phyloP scores from a whole-genome alignment of 2,113 vertebrate genomes.

The Carassius auratus region DNA sequence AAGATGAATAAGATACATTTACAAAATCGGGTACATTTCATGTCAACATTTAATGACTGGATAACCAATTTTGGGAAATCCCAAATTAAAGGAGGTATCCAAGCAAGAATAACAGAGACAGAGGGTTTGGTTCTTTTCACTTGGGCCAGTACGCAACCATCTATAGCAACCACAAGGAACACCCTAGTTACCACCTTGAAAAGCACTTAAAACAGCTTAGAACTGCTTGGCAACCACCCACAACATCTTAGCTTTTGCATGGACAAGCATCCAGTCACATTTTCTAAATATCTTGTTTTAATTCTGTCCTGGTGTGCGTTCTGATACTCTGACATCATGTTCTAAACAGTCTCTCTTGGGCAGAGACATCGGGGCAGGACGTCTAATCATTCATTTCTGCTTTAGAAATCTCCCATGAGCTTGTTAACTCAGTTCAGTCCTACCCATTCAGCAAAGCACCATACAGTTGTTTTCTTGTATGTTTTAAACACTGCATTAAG shows the following conservation, averaged over 20 bases:
- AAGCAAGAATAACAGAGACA: neutral
- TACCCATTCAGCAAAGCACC: neutral
- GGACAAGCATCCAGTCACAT: neutral
- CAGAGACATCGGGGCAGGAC: neutral
- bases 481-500: neutral
- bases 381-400: neutral
- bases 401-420: constrained; percentile 22
- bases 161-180: constrained; percentile 16
- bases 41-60: neutral
- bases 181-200: neutral
- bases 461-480: neutral
- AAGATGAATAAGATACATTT: neutral
- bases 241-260: neutral
- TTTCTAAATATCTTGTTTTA: neutral
- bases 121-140: neutral
- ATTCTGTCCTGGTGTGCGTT: neutral
- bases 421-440: constrained; percentile 5
- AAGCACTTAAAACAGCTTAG: neutral
- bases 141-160: neutral
- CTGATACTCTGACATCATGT: constrained; percentile 12
- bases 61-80: neutral
- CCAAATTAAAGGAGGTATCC: neutral
- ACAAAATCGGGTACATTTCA: too few relatives aligned
- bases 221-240: neutral
- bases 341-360: constrained; percentile 1